Conservation (phyloP, 1,140 invertebrate genomes). For the Phthorimaea operculella region DNA sequence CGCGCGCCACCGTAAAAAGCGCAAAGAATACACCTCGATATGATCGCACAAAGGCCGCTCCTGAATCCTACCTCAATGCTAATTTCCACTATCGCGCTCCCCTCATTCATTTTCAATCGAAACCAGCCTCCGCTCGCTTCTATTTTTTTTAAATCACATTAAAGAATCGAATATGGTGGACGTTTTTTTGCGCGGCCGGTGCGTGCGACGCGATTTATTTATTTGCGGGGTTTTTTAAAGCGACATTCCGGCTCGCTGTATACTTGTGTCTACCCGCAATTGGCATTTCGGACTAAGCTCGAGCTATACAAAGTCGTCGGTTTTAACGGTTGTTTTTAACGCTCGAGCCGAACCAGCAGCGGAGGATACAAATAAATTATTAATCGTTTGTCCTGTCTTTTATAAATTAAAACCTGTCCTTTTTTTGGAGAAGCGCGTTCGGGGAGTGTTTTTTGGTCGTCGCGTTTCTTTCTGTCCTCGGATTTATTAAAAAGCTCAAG, state of each 20-base stretch:
- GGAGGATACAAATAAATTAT: conserved; percentile 67
- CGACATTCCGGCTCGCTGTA: conserved; percentile 65
- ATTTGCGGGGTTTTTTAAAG: conserved; percentile 64
- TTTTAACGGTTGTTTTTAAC: conserved; percentile 67
- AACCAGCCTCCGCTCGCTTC: conserved; percentile 57
- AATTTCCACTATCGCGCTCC: conserved; percentile 68
- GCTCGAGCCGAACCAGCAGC: conserved; percentile 55
- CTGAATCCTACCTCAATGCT: conserved; percentile 65
- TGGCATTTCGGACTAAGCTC: conserved; percentile 65
- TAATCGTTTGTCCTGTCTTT: conserved; percentile 69
- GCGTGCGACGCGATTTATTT: conserved; percentile 67
- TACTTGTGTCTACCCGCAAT: conserved; percentile 66
- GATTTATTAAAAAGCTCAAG: conserved; percentile 64
- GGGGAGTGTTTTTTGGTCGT: conserved; percentile 53
- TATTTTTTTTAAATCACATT: conserved; percentile 67
- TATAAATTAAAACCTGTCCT: conserved; percentile 66
- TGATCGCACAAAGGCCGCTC: conserved; percentile 66
- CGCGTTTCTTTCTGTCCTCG: conserved; percentile 51
- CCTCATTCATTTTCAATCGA: conserved; percentile 68
- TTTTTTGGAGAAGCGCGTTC: conserved; percentile 52
- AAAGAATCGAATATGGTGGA: conserved; percentile 66
- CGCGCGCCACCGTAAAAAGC: conserved; percentile 57
- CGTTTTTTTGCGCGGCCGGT: conserved; percentile 55
- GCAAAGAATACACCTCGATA: conserved; percentile 68
- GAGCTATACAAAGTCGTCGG: conserved; percentile 62